These are phyloP conservation scores for Pipra filicauda DNA, from an alignment of 2,113 vertebrate genomes.

Conservation along the genomic window DNA sequence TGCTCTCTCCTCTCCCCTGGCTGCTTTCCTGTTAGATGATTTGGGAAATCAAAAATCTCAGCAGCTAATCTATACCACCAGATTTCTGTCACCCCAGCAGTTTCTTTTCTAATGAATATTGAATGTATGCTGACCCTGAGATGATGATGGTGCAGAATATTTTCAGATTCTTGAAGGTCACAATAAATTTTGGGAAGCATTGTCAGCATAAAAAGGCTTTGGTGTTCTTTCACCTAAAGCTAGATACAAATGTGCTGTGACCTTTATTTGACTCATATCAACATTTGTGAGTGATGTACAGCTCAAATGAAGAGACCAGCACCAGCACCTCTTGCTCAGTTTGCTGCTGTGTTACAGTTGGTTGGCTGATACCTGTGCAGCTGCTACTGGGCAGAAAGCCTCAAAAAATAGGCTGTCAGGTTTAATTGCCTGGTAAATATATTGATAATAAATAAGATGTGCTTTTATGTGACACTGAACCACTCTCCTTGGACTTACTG, in stretches of 20 bases:
- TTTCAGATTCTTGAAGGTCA: conserved; percentile 42
- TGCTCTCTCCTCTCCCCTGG: background rate
- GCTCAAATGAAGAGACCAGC: background rate
- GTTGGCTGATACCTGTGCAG: background rate
- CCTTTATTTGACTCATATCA: conserved; percentile 23
- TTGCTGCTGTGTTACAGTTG: conserved; percentile 4
- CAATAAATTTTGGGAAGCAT: conserved; percentile 25
- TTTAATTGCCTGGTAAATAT: conserved; percentile 35
- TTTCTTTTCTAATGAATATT: conserved; percentile 45
- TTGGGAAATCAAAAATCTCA: conserved; percentile 43
- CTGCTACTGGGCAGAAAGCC: conserved; percentile 27
- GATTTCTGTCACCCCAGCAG: conserved; percentile 32
- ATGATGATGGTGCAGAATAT: conserved; percentile 22
- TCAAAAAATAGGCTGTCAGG: conserved; percentile 7
- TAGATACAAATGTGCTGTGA: background rate
- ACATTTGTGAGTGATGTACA: background rate
- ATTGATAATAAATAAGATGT: conserved; percentile 35
- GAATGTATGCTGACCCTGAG: conserved; percentile 29
- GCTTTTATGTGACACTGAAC: background rate
- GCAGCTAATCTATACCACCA: conserved; percentile 45
- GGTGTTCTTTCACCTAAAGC: conserved; percentile 36
- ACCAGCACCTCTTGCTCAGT: conserved; percentile 4
- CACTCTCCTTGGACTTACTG: background rate
- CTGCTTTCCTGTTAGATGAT: background rate
- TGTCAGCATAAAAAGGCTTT: conserved; percentile 15